These are phyloP conservation scores for Nicator chloris DNA, from an alignment of 2,113 vertebrate genomes.

Conservation along the genomic window DNA sequence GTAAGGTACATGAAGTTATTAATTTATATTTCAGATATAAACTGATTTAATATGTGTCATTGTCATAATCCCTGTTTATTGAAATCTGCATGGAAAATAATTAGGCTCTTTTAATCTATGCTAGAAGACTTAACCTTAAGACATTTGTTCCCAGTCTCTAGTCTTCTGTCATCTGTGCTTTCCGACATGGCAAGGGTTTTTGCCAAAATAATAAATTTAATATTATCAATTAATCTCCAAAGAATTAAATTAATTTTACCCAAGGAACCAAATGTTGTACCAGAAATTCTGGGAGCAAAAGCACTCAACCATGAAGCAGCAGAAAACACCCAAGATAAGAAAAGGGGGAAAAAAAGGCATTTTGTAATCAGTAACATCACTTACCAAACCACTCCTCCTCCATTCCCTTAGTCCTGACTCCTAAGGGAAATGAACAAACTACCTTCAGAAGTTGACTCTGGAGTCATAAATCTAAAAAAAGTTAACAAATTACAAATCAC, in stretches of 20 bases:
- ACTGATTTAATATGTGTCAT: neutral
- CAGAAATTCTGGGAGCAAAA: neutral
- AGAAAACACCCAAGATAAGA: neutral
- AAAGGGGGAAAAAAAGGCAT: fast-evolving
- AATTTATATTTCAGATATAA: neutral
- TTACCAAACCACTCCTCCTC: neutral
- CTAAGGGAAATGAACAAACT: neutral
- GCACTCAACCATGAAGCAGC: neutral
- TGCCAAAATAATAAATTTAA: neutral
- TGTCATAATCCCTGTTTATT: neutral
- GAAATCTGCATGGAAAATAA: neutral
- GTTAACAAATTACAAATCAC: neutral
- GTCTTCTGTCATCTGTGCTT: neutral
- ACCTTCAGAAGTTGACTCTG: neutral
- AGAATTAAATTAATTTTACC: neutral
- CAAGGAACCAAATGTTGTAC: neutral
- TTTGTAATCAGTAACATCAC: neutral
- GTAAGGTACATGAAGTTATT: neutral
- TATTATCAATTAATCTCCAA: neutral
- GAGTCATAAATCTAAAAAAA: neutral
- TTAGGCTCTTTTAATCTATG: neutral
- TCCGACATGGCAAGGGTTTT: neutral
- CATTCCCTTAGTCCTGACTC: neutral
- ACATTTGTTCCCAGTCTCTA: neutral
- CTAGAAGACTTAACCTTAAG: neutral